phyloP scores from a whole-genome alignment of 1,140 invertebrate genomes.

The Whitmania pigra region DNA sequence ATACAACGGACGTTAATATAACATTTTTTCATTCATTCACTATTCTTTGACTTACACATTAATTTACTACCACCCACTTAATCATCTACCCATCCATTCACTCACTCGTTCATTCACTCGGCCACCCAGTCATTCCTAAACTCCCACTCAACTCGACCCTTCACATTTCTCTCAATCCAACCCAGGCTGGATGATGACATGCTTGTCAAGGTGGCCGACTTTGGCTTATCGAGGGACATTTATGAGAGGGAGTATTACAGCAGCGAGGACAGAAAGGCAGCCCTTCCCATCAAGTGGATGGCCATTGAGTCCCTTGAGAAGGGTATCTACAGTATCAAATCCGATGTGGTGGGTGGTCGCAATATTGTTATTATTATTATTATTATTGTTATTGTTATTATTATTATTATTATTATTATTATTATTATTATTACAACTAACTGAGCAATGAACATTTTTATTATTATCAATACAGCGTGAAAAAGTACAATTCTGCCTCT shows the following conservation, averaged over 20 bases:
- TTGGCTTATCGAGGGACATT: constrained; percentile 46
- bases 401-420: not conserved
- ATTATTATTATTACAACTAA: not conserved
- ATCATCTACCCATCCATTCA: too few relatives aligned
- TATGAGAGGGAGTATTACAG: constrained; percentile 45
- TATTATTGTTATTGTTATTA: not conserved
- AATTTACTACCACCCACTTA: too few relatives aligned
- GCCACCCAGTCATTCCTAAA: too few relatives aligned
- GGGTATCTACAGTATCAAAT: constrained; percentile 37
- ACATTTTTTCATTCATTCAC: too few relatives aligned
- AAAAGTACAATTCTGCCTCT: too few relatives aligned
- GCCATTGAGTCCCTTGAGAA: constrained; percentile 41
- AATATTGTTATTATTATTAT: not conserved
- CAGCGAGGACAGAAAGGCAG: constrained; percentile 39
- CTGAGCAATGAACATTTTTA: too few relatives aligned
- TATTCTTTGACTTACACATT: too few relatives aligned
- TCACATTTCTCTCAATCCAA: too few relatives aligned
- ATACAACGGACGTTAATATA: too few relatives aligned
- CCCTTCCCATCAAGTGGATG: constrained; percentile 44
- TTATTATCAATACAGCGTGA: too few relatives aligned
- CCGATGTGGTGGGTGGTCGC: constrained; percentile 40
- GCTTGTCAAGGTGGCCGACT: constrained; percentile 46
- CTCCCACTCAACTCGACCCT: too few relatives aligned
- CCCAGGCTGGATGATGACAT: constrained; percentile 40
- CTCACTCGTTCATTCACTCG: too few relatives aligned